These are phyloP conservation scores for Cetoscarus ocellatus DNA, from an alignment of 2,797 vertebrate species.

Conservation along the genomic window DNA sequence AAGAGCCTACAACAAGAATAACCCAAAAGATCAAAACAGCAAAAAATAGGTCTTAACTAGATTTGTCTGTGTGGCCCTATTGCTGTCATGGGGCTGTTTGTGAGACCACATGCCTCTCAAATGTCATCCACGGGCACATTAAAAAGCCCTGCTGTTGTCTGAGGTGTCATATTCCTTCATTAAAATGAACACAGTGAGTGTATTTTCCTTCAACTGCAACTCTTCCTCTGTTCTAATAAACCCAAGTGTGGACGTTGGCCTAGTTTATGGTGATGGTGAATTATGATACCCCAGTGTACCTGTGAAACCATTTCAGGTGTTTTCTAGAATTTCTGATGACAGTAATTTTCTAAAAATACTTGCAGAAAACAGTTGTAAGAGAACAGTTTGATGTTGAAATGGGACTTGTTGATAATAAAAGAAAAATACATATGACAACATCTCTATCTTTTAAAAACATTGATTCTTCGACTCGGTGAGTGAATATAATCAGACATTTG, in stretches of 20 bases:
- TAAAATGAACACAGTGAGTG: not conserved
- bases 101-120: not conserved
- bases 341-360: not conserved
- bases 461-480: not conserved
- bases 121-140: not conserved
- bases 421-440: not conserved
- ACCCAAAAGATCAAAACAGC: not conserved
- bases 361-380: not conserved
- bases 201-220: not conserved
- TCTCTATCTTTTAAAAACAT: not conserved
- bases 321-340: not conserved
- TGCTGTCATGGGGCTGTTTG: not conserved
- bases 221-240: slow-evolving; percentile 5
- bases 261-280: not conserved
- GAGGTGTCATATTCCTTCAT: slow-evolving; percentile 8
- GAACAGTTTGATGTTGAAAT: not conserved
- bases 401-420: not conserved
- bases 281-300: not conserved
- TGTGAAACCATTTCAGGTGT: not conserved
- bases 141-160: not conserved
- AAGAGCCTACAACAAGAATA: not conserved
- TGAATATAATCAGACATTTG: too few relatives aligned
- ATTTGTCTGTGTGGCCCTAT: not conserved
- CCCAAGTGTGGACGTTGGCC: not conserved
- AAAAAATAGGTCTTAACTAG: not conserved